Evolutionary conservation across 1,140 invertebrate genomes (phyloP), one percentile per base, ranked within the genome.

Genomic region (Probaryconus sp.): DNA sequence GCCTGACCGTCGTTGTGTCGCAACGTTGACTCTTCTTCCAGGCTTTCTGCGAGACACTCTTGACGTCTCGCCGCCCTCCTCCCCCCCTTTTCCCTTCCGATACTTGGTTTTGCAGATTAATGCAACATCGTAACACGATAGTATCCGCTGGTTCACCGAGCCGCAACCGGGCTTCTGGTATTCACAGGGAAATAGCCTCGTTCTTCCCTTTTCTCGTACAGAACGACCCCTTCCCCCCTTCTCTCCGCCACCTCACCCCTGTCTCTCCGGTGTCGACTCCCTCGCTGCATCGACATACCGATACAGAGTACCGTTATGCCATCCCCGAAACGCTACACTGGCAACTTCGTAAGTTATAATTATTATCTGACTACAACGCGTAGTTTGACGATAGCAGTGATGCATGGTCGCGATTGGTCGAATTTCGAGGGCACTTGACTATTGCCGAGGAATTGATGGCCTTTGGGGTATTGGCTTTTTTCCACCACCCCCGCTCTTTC

Each of bases 71-170:
- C 31, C 50, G 24, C n/a, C n/a, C 6, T 7, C n/a, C 28, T 18
- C 56, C 45, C 20, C 10, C 51, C 40, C 45, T 33, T 47, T 38
- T 11, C 56, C 51, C 77, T 82, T 79, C 77, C 82, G 80, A 83
- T 83, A 83, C 82, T 79, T 61, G 79, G 75, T 76, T 40, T 55
- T 64, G 58, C 69, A 79, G 80, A 84, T 84, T 84, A 85, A 85
- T 85, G 81, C 80, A 83, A 78, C 79, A 79, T 78, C 73, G 79
- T 82, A 85, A 83, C 77, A 78, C 72, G 81, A 84, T 83, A 82
- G 74, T 77, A 80, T 81, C 79, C 78, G 79, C 65, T 80, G 76
- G 78, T 56, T 79, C 78, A 76, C 55, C 76, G 76, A 81, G 75
- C 81, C 79, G 74, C 79, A 77, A 81, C 80, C 80, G 63, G 53